Conservation (phyloP, 2,888 invertebrate genomes). For the Pimpla rufipes region DNA sequence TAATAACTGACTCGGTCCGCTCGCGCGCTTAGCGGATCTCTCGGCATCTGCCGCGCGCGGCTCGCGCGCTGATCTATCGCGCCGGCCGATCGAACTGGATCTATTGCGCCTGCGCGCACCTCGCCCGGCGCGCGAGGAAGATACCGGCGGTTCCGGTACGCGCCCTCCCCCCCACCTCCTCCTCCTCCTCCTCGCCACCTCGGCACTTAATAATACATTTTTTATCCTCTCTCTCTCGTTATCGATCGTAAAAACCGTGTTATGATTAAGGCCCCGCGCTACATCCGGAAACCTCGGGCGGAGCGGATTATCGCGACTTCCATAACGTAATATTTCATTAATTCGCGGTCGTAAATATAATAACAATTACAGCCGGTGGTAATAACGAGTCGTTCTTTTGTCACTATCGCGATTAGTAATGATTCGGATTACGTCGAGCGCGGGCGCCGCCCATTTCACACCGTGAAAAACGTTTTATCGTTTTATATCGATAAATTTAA, state of each 20-base stretch:
- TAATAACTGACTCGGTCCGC: conserved; percentile 80
- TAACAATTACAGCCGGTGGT: background rate
- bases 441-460: no score
- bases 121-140: conserved; percentile 48
- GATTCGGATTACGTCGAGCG: no score
- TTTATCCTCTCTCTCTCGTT: conserved; percentile 53
- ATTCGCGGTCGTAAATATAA: background rate
- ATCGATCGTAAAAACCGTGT: conserved; percentile 40
- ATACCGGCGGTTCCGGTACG: conserved; percentile 40
- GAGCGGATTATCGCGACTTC: background rate
- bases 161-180: conserved; percentile 13
- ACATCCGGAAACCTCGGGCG: conserved; percentile 20
- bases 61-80: conserved; percentile 69
- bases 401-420: no score
- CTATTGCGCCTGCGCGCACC: conserved; percentile 47
- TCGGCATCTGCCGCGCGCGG: conserved; percentile 76
- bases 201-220: conserved; percentile 60
- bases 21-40: conserved; percentile 67
- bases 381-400: background rate
- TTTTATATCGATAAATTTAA: no score
- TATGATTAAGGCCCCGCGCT: conserved; percentile 12
- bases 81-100: conserved; percentile 72
- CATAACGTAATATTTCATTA: background rate
- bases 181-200: conserved; percentile 5
- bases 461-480: no score